Conservation (phyloP, 2,797 vertebrate genomes). For the Mormyrus hasselquistii region DNA sequence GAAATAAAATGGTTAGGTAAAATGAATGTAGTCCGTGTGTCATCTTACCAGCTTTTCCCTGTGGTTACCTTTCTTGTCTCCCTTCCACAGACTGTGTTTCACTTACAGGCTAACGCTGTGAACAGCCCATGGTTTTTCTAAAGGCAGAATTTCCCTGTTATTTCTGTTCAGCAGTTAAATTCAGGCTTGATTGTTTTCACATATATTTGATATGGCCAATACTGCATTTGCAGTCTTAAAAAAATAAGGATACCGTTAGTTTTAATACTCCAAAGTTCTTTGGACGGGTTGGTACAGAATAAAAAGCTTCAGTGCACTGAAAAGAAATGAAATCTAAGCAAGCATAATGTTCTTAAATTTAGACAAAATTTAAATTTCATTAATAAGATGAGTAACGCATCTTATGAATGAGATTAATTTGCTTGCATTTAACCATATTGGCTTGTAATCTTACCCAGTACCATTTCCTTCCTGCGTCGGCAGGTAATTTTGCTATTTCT, state of each 20-base stretch:
- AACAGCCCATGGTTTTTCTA: neutral
- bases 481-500: neutral
- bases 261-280: neutral
- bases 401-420: neutral
- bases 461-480: neutral
- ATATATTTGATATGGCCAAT: neutral
- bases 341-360: neutral
- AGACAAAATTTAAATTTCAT: neutral
- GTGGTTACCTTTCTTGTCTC: neutral
- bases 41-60: neutral
- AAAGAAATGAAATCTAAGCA: neutral
- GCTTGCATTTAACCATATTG: neutral
- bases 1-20: neutral
- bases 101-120: neutral
- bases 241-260: neutral
- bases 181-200: neutral
- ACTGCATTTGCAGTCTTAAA: neutral
- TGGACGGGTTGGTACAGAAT: neutral
- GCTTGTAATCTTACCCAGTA: neutral
- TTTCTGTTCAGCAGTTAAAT: neutral
- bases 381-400: neutral
- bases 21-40: neutral
- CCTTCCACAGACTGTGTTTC: neutral
- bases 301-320: neutral
- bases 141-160: neutral